phyloP scores from a whole-genome alignment of 2,888 invertebrate genomes.

The Drosophila acutilabella region DNA sequence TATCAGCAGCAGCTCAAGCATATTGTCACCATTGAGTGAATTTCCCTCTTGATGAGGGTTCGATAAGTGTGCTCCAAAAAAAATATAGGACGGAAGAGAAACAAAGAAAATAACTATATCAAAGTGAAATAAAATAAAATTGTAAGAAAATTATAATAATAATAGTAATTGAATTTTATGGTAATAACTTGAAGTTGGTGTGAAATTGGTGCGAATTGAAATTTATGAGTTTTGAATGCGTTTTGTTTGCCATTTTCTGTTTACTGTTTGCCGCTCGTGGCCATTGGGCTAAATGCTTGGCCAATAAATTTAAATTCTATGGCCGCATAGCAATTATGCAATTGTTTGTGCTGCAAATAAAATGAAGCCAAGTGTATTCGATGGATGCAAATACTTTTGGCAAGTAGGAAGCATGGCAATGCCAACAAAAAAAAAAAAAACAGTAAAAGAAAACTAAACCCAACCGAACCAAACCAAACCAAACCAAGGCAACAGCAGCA shows the following conservation, averaged over 20 bases:
- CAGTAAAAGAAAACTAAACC: conserved; percentile 4
- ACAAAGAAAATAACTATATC: conserved; percentile 2
- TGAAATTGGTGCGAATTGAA: conserved; percentile 45
- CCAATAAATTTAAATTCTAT: conserved; percentile 68
- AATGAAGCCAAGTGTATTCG: conserved; percentile 65
- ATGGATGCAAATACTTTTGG: conserved; percentile 60
- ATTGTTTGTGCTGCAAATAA: conserved; percentile 77
- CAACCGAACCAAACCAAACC: conserved; percentile 27
- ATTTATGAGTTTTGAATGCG: conserved; percentile 44
- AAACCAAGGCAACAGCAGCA: conserved; percentile 27
- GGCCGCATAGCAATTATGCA: conserved; percentile 74
- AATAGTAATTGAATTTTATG: conserved; percentile 44
- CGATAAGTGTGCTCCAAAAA: conserved; percentile 45
- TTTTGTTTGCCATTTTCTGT: conserved; percentile 30
- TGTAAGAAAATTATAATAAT: conserved; percentile 14
- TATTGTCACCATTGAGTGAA: conserved; percentile 65
- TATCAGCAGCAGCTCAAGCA: conserved; percentile 64
- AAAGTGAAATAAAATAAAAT: neutral
- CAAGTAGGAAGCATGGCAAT: conserved; percentile 38
- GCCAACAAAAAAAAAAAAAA: conserved; percentile 4
- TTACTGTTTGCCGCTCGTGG: conserved; percentile 19
- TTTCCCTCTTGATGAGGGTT: conserved; percentile 24
- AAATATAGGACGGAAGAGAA: conserved; percentile 1
- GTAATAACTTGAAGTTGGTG: conserved; percentile 26
- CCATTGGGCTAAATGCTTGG: conserved; percentile 50